Evolutionary conservation across 2,888 invertebrate species (phyloP).

Genomic region (Melanostoma scalare): DNA sequence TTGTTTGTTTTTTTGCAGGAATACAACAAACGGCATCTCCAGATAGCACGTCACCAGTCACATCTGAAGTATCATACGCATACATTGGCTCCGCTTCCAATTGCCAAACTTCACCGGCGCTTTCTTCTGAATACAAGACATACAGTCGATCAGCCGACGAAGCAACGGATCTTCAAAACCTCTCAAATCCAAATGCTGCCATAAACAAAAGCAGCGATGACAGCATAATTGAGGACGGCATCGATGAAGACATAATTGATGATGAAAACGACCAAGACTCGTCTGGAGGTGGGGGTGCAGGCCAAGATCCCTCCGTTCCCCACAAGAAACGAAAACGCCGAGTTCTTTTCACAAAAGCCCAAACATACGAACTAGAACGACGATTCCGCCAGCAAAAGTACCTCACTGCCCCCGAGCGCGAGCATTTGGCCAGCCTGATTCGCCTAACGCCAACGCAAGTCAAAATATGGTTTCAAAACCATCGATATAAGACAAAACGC

Average conservation of each 20-base stretch:
- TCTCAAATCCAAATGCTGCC: slow-evolving; percentile 57
- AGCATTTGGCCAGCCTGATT: slow-evolving; percentile 97
- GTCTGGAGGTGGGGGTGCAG: slow-evolving; percentile 76
- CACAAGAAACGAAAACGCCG: slow-evolving; percentile 97
- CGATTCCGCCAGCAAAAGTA: slow-evolving; percentile 98
- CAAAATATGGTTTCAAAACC: slow-evolving; percentile 99
- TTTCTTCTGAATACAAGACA: slow-evolving; percentile 80
- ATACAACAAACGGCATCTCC: slow-evolving; percentile 89
- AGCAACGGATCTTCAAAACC: slow-evolving; percentile 74
- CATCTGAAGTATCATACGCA: slow-evolving; percentile 87
- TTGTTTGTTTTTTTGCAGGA: slow-evolving; percentile 79
- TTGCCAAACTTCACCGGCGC: slow-evolving; percentile 80
- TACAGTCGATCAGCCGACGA: slow-evolving; percentile 81
- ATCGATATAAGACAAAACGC: slow-evolving; percentile 99
- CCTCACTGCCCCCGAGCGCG: slow-evolving; percentile 97
- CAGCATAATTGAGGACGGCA: slow-evolving; percentile 80
- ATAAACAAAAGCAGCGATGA: slow-evolving; percentile 76
- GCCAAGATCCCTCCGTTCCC: slow-evolving; percentile 82
- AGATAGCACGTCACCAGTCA: slow-evolving; percentile 93
- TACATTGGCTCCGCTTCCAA: slow-evolving; percentile 79
- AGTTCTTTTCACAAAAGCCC: slow-evolving; percentile 98
- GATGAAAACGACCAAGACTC: slow-evolving; percentile 84
- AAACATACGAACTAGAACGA: slow-evolving; percentile 97
- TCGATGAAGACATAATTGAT: slow-evolving; percentile 83
- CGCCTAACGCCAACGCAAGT: slow-evolving; percentile 98